Evolutionary conservation across 2,113 vertebrate species (phyloP), one percentile per base, ranked within the genome.

Genomic region (Steatornis caripensis): DNA sequence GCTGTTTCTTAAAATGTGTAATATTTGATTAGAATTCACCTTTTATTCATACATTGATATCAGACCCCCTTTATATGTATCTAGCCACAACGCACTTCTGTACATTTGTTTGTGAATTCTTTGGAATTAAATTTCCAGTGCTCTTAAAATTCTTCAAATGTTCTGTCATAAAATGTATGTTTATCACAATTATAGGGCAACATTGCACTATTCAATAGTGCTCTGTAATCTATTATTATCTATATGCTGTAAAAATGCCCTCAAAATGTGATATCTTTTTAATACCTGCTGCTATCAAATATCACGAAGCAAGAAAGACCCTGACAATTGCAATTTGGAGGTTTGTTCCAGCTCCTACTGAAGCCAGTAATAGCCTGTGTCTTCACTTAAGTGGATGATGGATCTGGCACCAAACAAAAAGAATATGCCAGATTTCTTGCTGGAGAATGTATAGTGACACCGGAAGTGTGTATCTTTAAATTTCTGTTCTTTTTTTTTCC

Each of bases 141-240:
- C 2, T 39, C 29, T 60, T 57, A 21, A 76, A 39, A 14, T n/a
- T 90, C 30, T 83, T 78, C 26, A 39, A 27, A 58, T 68, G 16
- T 66, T 87, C 34, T 68, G 9, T 51, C 26, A 27, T 45, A 65
- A 60, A 92, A 32, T 43, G 3, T 58, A 10, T 51, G 15, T 91
- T 93, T 81, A 41, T 32, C 20, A 23, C 55, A 72, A 61, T 74
- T 89, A 61, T 7, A 69, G 30, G 64, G 27, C 77, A 84, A 19
- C 1, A 0, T 6, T 55, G 39, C 24, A 18, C 7, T 77, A 6
- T 49, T 55, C 23, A 54, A 0, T 70, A 78, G 22, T 1, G 0
- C 24, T 87, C 4, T 9, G 37, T 65, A 58, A 57, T 77, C 45
- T 81, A 1, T 37, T 69, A 55, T 48, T 66, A 74, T 71, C 43